Evolutionary conservation across 2,113 vertebrate species (phyloP), one percentile per base, ranked within the genome.

Genomic region (mouse (Mus musculus)): DNA sequence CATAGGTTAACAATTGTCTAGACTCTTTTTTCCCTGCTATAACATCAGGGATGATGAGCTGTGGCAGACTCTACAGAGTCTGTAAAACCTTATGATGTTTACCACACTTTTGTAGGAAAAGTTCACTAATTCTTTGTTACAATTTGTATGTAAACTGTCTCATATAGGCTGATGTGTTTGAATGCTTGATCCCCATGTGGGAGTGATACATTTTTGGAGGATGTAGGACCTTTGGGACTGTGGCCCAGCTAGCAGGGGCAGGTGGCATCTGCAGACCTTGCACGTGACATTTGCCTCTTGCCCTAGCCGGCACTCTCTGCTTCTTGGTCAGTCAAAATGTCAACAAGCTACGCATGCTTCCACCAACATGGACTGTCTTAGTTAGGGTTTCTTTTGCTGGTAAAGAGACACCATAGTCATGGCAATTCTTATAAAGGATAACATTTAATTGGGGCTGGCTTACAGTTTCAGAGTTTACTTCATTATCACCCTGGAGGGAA

Each of bases 1-100:
- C 73, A 22, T 67, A 5, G 42, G 71, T 92, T 63, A 84, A 36
- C 56, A 80, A 59, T 56, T 71, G 28, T 72, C 24, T 61, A 54
- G 69, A 90, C 28, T 85, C 8, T 80, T 89, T 65, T 91, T 80
- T 90, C 86, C 33, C 73, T 81, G 67, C 67, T 77, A 86, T 26
- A 91, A 42, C 1, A 77, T 46, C 72, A 80, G 54, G 80, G 78
- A 28, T 77, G 17, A 73, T 72, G 61, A 56, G 59, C 46, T 59
- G 5, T 3, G 2, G 77, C 63, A 16, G n/a, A 75, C n/a, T 69
- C 39, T 56, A 65, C 36, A 86, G 14, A 54, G 54, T 52, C 33
- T 9, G 0, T 33, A 92, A 63, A 73, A 91, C 24, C 61, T 89
- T 42, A n/a, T 75, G 14, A 90, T 78, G 10, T 84, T 75, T 92